A percentile compares a stretch with the other conserved stretches of the same genome.
phyloP scores from a whole-genome alignment of 2,888 invertebrate genomes.

The Hydroisotoma schaefferi region DNA sequence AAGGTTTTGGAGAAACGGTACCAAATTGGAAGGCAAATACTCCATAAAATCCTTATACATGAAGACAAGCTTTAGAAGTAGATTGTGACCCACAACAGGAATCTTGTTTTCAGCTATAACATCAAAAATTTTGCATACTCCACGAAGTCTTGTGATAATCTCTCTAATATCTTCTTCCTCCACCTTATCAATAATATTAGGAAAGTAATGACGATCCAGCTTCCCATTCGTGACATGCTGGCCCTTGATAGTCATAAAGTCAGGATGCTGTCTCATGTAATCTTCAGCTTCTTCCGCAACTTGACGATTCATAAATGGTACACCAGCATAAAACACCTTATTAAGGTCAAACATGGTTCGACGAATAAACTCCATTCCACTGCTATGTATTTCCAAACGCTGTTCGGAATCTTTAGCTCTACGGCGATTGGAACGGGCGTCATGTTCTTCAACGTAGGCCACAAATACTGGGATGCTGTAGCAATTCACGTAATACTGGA shows the following conservation, averaged over 20 bases:
- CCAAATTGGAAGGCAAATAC: constrained; percentile 21
- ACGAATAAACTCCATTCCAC: constrained; percentile 24
- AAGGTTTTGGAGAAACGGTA: constrained; percentile 9
- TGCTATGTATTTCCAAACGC: constrained; percentile 11
- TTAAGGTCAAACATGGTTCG: constrained; percentile 24
- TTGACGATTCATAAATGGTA: constrained; percentile 26
- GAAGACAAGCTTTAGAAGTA: constrained; percentile 26
- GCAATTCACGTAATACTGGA: constrained; percentile 7
- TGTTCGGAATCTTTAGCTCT: background rate
- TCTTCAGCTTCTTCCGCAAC: constrained; percentile 8
- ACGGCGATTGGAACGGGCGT: constrained; percentile 19
- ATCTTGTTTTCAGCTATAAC: constrained; percentile 6
- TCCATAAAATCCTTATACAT: constrained; percentile 33
- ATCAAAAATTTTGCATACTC: constrained; percentile 30
- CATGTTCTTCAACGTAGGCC: constrained; percentile 27
- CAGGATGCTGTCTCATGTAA: constrained; percentile 23
- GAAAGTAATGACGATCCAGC: constrained; percentile 22
- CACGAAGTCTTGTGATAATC: constrained; percentile 24
- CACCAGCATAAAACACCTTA: constrained; percentile 24
- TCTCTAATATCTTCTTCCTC: constrained; percentile 8
- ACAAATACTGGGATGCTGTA: constrained; percentile 27
- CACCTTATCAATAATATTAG: constrained; percentile 13
- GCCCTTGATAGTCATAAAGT: constrained; percentile 19
- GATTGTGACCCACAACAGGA: constrained; percentile 34
- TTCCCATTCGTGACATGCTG: constrained; percentile 12